phyloP scores from a whole-genome alignment of 2,113 vertebrate species.

The Psophia crepitans region DNA sequence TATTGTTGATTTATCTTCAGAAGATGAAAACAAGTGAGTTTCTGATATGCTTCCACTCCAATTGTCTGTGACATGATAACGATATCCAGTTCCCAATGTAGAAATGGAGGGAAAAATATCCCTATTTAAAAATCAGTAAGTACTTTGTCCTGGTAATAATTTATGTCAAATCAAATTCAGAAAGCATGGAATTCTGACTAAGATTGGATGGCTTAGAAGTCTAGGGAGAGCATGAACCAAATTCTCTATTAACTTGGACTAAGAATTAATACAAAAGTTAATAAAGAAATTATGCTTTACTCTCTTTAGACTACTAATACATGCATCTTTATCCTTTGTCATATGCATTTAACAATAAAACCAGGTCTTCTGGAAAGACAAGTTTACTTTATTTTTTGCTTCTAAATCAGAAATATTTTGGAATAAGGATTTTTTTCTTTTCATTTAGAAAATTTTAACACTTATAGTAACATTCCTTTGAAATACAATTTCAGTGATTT shows the following conservation, averaged over 20 bases:
- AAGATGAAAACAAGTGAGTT: not conserved
- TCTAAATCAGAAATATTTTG: not conserved
- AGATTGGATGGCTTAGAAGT: not conserved
- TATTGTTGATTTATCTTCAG: not conserved
- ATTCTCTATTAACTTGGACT: not conserved
- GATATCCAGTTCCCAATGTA: not conserved
- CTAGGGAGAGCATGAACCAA: not conserved
- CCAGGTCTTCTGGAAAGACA: not conserved
- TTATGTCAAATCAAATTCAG: not conserved
- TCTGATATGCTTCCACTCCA: not conserved
- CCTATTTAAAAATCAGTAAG: not conserved
- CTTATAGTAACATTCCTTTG: not conserved
- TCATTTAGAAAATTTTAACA: not conserved
- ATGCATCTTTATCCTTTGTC: accelerated
- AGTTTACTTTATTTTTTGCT: not conserved
- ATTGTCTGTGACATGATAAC: accelerated
- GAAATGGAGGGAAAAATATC: not conserved
- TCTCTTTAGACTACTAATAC: not conserved
- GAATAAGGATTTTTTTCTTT: not conserved
- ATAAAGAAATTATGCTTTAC: not conserved
- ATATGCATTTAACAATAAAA: not conserved
- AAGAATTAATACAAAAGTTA: not conserved
- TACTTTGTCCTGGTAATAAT: not conserved
- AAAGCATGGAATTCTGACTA: not conserved
- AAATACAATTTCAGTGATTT: not conserved